A percentile compares a stretch with the other conserved stretches of the same genome.
Evolutionary conservation across 2,888 invertebrate genomes (phyloP).

Genomic region (Helicoverpa assulta): DNA sequence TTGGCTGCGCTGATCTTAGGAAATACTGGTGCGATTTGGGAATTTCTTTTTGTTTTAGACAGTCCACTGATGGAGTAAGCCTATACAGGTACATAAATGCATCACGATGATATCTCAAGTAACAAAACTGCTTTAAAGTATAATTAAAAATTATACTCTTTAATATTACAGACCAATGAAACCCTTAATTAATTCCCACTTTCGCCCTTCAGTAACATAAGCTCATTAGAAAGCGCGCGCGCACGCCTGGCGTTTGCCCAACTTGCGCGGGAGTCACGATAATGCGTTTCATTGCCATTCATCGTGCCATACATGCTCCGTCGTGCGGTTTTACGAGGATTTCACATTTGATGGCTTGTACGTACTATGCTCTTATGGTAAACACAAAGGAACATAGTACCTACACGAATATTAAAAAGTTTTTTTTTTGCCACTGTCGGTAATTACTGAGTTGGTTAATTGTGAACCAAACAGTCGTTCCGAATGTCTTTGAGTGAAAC

Average conservation of each 20-base stretch:
- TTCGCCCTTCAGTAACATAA: slow-evolving; percentile 49
- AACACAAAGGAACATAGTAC: background rate
- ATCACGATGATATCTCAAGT: background rate
- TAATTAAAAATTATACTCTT: background rate
- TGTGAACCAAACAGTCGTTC: background rate
- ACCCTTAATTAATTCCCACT: slow-evolving; percentile 38
- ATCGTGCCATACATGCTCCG: slow-evolving; percentile 46
- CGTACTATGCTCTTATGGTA: background rate
- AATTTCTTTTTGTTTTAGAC: no score
- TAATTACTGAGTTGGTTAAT: background rate
- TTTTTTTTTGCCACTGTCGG: background rate
- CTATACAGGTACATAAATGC: no score
- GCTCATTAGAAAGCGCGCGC: slow-evolving; percentile 60
- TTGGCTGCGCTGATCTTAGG: no score
- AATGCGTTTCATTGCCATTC: slow-evolving; percentile 58
- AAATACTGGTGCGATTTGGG: no score
- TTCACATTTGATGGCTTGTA: slow-evolving; percentile 43
- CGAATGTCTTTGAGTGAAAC: no score
- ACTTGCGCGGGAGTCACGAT: slow-evolving; percentile 53
- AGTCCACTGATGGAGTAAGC: no score
- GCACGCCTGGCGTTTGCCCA: slow-evolving; percentile 36
- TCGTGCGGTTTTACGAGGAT: slow-evolving; percentile 44
- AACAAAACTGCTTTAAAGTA: no score
- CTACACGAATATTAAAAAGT: background rate
- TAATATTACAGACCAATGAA: slow-evolving; percentile 26